Percentiles rank a stretch among this genome's conserved stretches.
phyloP scores from a whole-genome alignment of 2,113 vertebrate genomes.

The Lasiurus cinereus region DNA sequence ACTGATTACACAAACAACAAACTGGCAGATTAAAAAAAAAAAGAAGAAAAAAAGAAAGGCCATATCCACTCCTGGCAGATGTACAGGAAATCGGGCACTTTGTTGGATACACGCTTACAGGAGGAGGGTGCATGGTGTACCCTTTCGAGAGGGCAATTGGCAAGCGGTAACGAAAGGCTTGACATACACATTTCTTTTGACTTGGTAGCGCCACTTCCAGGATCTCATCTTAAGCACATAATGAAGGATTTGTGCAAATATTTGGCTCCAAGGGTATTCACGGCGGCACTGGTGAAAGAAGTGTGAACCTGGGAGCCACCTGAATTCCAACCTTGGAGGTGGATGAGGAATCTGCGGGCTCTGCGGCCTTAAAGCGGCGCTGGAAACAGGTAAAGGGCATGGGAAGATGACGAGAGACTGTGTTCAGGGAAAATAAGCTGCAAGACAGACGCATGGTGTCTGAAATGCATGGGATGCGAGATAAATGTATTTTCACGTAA shows the following conservation, averaged over 20 bases:
- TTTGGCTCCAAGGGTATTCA: conserved; percentile 15
- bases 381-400: not conserved
- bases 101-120: not conserved
- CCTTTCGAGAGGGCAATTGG: not conserved
- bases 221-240: conserved; percentile 36
- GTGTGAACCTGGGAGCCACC: not conserved
- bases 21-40: not conserved
- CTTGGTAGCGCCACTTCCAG: not conserved
- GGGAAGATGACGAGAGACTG: not conserved
- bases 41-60: not conserved
- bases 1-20: conserved; percentile 50
- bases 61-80: not conserved
- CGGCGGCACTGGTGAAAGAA: not conserved
- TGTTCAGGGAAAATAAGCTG: not conserved
- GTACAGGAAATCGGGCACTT: not conserved
- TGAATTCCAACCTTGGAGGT: not conserved
- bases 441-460: not conserved
- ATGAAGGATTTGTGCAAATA: not conserved
- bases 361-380: not conserved
- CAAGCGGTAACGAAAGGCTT: not conserved
- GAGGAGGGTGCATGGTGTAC: not conserved
- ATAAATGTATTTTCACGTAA: not conserved
- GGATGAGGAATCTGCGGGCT: rapidly evolving
- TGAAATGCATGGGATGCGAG: not conserved
- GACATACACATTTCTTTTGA: not conserved